phyloP scores from a whole-genome alignment of 2,888 invertebrate species.

The Diplolepis rosae region DNA sequence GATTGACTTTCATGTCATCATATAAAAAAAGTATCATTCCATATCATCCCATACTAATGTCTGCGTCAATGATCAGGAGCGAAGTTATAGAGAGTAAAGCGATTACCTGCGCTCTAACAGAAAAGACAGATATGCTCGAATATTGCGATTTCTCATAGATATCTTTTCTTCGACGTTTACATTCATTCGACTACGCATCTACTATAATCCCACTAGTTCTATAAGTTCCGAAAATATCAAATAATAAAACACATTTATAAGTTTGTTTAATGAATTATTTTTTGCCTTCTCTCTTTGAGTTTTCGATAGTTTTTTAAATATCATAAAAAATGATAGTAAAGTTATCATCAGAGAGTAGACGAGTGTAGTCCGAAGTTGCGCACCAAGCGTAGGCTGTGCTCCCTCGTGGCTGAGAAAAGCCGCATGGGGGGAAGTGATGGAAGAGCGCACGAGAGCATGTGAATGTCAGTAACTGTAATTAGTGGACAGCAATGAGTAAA shows the following conservation, averaged over 20 bases:
- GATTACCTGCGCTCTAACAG: slow-evolving; percentile 38
- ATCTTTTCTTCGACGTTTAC: slow-evolving; percentile 37
- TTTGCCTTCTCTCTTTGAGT: no score
- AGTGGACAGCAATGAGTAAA: no score
- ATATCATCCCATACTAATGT: slow-evolving; percentile 68
- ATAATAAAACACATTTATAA: slow-evolving; percentile 28
- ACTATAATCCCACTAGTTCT: slow-evolving; percentile 45
- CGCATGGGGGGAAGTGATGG: no score
- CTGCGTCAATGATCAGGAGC: slow-evolving; percentile 67
- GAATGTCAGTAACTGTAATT: no score
- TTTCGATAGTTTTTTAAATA: no score
- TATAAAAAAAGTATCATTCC: slow-evolving; percentile 65
- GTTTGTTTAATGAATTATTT: background rate
- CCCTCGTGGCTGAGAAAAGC: no score
- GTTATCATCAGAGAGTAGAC: no score
- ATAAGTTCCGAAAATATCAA: slow-evolving; percentile 47
- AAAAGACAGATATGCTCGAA: slow-evolving; percentile 42
- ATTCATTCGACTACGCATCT: slow-evolving; percentile 40
- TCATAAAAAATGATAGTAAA: no score
- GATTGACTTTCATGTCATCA: slow-evolving; percentile 70
- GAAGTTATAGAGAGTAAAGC: slow-evolving; percentile 56
- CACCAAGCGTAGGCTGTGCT: no score
- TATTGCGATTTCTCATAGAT: slow-evolving; percentile 35
- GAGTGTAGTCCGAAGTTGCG: no score
- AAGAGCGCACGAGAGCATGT: no score